Conservation (phyloP, 2,797 vertebrate species). For the Phrynocephalus guinanensis region DNA sequence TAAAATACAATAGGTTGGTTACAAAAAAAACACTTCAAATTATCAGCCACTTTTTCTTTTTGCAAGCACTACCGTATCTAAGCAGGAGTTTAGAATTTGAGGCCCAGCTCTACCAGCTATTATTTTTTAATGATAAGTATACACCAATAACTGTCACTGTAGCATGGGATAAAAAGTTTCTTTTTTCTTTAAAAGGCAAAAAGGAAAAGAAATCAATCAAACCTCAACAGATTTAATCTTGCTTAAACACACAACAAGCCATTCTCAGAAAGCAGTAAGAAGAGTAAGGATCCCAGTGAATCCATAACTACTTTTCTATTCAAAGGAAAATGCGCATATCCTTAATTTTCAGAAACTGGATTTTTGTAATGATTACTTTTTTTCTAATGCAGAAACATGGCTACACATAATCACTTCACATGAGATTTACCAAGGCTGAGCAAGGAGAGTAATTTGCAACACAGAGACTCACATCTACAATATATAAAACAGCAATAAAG, state of each 20-base stretch:
- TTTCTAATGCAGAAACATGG: too few species aligned
- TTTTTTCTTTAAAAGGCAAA: too few species aligned
- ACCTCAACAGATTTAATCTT: neutral
- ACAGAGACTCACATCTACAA: too few species aligned
- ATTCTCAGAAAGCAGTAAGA: neutral
- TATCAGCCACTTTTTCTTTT: neutral
- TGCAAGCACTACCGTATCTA: neutral
- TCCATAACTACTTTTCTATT: neutral
- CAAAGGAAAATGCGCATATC: too few species aligned
- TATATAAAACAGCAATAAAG: too few species aligned
- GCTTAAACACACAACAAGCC: neutral
- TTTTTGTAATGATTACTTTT: too few species aligned
- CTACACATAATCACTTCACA: too few species aligned
- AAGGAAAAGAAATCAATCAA: too few species aligned
- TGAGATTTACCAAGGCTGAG: too few species aligned
- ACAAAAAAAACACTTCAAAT: neutral
- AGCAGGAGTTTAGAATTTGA: constrained; percentile 44
- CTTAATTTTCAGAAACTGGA: too few species aligned
- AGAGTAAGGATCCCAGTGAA: neutral
- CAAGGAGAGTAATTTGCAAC: neutral
- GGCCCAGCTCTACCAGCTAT: constrained; percentile 34
- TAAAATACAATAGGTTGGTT: constrained; percentile 21
- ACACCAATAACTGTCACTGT: neutral
- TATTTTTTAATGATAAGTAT: constrained; percentile 28
- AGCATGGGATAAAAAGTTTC: neutral